These are phyloP conservation scores for Drosophila vallismaia DNA, from an alignment of 2,888 invertebrate genomes.

Conservation along the genomic window DNA sequence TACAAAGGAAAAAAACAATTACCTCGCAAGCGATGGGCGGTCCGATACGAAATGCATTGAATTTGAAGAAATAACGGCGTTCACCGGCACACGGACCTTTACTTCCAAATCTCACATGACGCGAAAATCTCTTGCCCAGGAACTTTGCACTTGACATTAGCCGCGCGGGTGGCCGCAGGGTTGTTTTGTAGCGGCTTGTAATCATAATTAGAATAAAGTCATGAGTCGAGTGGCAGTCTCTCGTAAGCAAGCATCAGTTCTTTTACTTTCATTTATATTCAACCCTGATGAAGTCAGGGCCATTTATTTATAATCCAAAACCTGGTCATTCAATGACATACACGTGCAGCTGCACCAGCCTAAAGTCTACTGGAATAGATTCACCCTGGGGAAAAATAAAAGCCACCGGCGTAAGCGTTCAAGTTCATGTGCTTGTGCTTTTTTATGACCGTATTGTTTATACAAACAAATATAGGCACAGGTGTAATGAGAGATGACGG, in stretches of 20 bases:
- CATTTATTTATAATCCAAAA: slow-evolving; percentile 27
- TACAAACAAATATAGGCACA: neutral
- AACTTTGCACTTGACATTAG: slow-evolving; percentile 73
- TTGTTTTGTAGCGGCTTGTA: slow-evolving; percentile 40
- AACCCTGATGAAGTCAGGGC: slow-evolving; percentile 19
- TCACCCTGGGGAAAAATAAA: slow-evolving; percentile 1
- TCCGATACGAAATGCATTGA: slow-evolving; percentile 36
- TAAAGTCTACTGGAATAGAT: neutral
- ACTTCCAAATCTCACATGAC: slow-evolving; percentile 16
- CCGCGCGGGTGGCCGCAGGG: slow-evolving; percentile 53
- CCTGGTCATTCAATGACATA: slow-evolving; percentile 42
- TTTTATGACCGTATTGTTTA: neutral
- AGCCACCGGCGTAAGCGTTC: slow-evolving; percentile 8
- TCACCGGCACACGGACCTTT: slow-evolving; percentile 6
- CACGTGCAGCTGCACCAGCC: slow-evolving; percentile 54
- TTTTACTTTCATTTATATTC: slow-evolving; percentile 7
- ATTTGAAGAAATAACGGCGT: slow-evolving; percentile 14
- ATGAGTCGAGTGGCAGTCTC: slow-evolving; percentile 44
- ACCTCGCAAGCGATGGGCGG: slow-evolving; percentile 61
- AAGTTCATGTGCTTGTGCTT: slow-evolving; percentile 30
- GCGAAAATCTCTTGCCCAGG: slow-evolving; percentile 51
- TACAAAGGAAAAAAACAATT: slow-evolving; percentile 68
- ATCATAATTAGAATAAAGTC: slow-evolving; percentile 71
- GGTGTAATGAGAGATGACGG: neutral
- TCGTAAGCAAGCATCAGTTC: slow-evolving; percentile 8